Evolutionary conservation across 2,888 invertebrate species (phyloP), one percentile per base, ranked within the genome.

Genomic region (Geotrupes spiniger): DNA sequence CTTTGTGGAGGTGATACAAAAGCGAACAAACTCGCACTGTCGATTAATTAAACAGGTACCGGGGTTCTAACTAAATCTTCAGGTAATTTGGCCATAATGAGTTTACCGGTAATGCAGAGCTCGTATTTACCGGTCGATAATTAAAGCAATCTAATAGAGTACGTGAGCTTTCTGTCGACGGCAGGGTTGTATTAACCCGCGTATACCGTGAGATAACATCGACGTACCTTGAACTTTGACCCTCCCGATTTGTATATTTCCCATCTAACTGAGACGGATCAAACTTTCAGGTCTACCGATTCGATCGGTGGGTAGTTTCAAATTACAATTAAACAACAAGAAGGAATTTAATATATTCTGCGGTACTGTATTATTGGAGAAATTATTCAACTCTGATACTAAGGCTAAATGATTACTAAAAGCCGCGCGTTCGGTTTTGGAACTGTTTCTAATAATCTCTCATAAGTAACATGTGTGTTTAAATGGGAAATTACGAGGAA

Each of bases 121-220:
- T 53, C 53, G 44, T 53, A 51, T 51, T 53, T 51, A 53, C 51
- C 46, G 51, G 48, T 51, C 53, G 53, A 53, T 53, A 53, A 52
- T 54, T 52, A 52, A 54, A 52, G 54, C 46, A 54, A 54, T 54
- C 52, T 54, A 52, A 43, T 49, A 28, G 49, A 46, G 54, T 54
- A 54, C 54, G 54, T 54, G 54, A 51, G 49, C 47, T 38, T 49
- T 29, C 25, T 45, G 26, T 27, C 42, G 51, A 54, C 51, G 46
- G 49, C 42, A 14, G 12, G 15, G 33, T 10, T 33, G 47, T 47
- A 47, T 51, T 51, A 44, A 53, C 46, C 46, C 38, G 16, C 16
- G 36, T 17, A 36, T 45, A 36, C 31, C 36, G 39, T 42, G 44
- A 46, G 51, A 53, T 51, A 53, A 51, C 47, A 39, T 46, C 42